Base-by-base conservation (phyloP, 1,140 invertebrate species). In the Ceratosolen solmsi region DNA sequence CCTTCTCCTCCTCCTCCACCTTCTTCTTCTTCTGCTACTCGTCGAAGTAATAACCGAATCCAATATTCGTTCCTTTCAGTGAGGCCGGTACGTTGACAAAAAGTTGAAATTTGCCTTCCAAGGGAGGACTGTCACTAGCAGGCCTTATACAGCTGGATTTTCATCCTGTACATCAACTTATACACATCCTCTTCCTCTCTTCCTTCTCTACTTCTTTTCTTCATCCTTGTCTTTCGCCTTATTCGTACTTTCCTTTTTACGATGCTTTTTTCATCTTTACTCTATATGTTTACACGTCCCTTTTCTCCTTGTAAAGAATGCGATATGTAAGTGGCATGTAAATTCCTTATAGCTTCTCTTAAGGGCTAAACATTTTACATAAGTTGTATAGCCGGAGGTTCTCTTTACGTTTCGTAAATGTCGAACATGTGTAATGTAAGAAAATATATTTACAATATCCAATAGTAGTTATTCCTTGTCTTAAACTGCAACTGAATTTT, bases 41-140 rank as follows among this genome's bases (percentile, higher is more conserved):
- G 87, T 87, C 87, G 86, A 89, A 88, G 89, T 89, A 90, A 91
- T 91, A 91, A 90, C 88, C 87, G 87, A 87, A 90, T 91, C 87
- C 89, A 90, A 91, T 90, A 91, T 90, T 90, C 87, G 87, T 88
- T 89, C 87, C 84, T 90, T 90, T 90, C 88, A 89, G 85, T 86
- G 85, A 85, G 86, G 79, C 84, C 30, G 30, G 84, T 85, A 85
- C 84, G 80, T 87, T 86, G 88, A 88, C 86, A 89, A 88, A 89
- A 88, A 89, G 88, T 89, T 2, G 86, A 89, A 90, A 89, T 89
- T 89, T 89, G 85, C 86, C 79, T 86, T 81, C 30, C 82, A 83
- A 88, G 87, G 88, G 86, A 85, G 86, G 84, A 87, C 87, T 90
- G 90, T 90, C 90, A 90, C 77, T 71, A 74, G 51, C 89, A 91